A percentile compares a stretch with the other conserved stretches of the same genome.
Evolutionary conservation across 2,113 vertebrate genomes (phyloP).

Genomic region (Thymallus thymallus): DNA sequence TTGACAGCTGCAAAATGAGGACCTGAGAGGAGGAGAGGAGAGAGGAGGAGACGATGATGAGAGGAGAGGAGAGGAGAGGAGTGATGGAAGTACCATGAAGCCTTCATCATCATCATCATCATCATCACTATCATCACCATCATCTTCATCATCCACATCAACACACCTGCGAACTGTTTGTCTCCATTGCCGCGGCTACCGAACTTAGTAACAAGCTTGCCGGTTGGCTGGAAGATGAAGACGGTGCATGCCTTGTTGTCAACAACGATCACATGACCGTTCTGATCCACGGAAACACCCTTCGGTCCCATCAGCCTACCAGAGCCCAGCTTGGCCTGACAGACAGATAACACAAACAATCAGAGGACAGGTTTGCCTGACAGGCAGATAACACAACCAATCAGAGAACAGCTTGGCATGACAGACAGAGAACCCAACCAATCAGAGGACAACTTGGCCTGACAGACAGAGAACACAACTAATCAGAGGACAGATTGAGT

Average conservation of each 20-base stretch:
- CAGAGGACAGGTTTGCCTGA: conserved; percentile 57
- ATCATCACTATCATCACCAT: conserved; percentile 46
- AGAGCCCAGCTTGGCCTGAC: conserved; percentile 92
- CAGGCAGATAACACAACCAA: conserved; percentile 4
- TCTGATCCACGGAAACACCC: conserved; percentile 93
- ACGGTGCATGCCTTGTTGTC: conserved; percentile 98
- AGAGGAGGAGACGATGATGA: too few relatives aligned
- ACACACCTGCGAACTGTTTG: conserved; percentile 97
- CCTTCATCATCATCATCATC: background rate
- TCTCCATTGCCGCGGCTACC: conserved; percentile 95
- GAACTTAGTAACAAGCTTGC: conserved; percentile 93
- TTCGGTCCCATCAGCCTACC: conserved; percentile 97
- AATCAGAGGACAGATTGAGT: too few relatives aligned
- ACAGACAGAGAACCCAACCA: too few relatives aligned
- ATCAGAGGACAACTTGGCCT: too few relatives aligned
- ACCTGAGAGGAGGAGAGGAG: conserved; percentile 62
- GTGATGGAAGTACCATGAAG: background rate
- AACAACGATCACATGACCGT: conserved; percentile 95
- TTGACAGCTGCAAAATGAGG: conserved; percentile 85
- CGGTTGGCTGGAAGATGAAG: conserved; percentile 95
- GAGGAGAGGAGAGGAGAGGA: background rate
- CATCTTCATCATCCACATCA: conserved; percentile 33
- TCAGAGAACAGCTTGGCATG: background rate
- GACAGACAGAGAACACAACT: too few relatives aligned
- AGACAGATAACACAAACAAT: conserved; percentile 24